Evolutionary conservation across 2,888 invertebrate species (phyloP).

Genomic region (Phrixothrix hirtus): DNA sequence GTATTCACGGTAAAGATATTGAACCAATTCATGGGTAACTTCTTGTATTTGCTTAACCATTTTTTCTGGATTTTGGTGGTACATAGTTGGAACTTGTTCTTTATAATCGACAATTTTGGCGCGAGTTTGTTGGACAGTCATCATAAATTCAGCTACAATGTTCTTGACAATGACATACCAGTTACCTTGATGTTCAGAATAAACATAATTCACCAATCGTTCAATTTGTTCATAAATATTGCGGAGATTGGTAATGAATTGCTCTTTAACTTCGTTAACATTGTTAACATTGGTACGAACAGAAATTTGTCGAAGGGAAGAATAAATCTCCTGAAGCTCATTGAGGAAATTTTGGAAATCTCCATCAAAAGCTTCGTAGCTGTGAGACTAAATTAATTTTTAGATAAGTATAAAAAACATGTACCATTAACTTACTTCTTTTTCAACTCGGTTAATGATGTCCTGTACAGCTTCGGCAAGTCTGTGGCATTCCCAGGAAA

Average conservation of each 20-base stretch:
- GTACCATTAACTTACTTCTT: neutral
- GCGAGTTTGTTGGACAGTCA: neutral
- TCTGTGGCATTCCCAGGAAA: neutral
- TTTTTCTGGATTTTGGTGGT: neutral
- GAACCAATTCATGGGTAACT: neutral
- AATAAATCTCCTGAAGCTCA: constrained; percentile 1
- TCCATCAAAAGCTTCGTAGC: neutral
- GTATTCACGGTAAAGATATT: neutral
- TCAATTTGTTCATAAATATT: neutral
- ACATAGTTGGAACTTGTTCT: neutral
- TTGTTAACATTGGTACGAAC: neutral
- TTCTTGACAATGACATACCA: neutral
- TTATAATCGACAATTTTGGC: neutral
- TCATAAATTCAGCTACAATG: neutral
- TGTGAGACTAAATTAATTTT: neutral
- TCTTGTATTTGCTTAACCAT: neutral
- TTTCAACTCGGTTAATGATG: neutral
- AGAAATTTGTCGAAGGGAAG: neutral
- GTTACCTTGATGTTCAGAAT: neutral
- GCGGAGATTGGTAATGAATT: neutral
- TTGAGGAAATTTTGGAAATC: constrained; percentile 3
- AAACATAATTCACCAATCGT: neutral
- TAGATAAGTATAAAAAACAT: neutral
- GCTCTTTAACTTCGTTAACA: neutral
- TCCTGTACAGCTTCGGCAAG: neutral